Evolutionary conservation across 2,888 invertebrate species (phyloP).

Genomic region (Rhodophaea formosa): DNA sequence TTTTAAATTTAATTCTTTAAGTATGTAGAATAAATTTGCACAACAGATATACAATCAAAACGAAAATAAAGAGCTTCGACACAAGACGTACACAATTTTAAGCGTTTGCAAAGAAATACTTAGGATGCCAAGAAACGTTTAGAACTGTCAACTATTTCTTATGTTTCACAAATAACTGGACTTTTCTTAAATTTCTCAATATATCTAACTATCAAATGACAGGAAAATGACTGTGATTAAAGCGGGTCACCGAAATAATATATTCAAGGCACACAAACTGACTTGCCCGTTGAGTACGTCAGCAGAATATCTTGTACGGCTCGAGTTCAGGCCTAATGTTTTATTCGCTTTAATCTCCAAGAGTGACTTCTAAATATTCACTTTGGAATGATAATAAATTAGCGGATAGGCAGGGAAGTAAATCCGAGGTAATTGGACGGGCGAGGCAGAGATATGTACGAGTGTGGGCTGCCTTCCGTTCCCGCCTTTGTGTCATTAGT

Average conservation of each 20-base stretch:
- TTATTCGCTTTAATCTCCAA: constrained; percentile 48
- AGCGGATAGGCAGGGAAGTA: constrained; percentile 43
- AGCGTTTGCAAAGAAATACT: too few relatives aligned
- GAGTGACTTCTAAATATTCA: constrained; percentile 50
- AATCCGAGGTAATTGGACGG: constrained; percentile 46
- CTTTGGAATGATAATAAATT: constrained; percentile 53
- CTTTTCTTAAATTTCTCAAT: too few relatives aligned
- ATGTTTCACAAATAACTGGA: too few relatives aligned
- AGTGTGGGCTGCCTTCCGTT: constrained; percentile 20
- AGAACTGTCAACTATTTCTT: too few relatives aligned
- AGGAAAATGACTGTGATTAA: constrained; percentile 24
- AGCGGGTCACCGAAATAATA: constrained; percentile 30
- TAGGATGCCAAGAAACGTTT: too few relatives aligned
- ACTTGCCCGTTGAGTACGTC: constrained; percentile 37
- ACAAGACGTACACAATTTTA: too few relatives aligned
- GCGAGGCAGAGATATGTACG: constrained; percentile 32
- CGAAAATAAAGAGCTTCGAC: too few relatives aligned
- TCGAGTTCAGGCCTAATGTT: constrained; percentile 37
- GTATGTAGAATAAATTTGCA: too few relatives aligned
- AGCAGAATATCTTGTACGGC: constrained; percentile 36
- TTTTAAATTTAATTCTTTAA: too few relatives aligned
- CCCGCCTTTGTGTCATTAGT: constrained; percentile 13
- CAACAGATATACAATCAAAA: too few relatives aligned
- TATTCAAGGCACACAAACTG: constrained; percentile 38
- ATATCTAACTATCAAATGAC: constrained; percentile 8